Percentiles rank a stretch among this genome's conserved stretches.
Evolutionary conservation across 2,113 vertebrate species (phyloP).

Genomic region (Callocephalon fimbriatum): DNA sequence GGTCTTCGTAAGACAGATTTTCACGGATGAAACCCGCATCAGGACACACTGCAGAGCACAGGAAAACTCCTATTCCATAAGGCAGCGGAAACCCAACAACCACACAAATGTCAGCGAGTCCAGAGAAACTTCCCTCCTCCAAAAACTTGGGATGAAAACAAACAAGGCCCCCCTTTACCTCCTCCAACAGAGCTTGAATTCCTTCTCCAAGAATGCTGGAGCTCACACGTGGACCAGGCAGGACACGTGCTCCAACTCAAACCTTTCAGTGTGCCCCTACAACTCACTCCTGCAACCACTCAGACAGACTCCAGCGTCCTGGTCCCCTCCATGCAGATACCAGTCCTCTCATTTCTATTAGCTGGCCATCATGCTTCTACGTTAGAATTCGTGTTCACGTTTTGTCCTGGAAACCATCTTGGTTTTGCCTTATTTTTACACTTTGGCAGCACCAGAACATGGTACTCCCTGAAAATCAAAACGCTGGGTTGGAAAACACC

Average conservation of each 20-base stretch:
- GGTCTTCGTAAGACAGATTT: neutral
- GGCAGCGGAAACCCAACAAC: neutral
- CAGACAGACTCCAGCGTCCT: neutral
- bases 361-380: accelerated
- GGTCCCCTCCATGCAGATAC: accelerated
- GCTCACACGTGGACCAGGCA: accelerated
- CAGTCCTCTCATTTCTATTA: accelerated
- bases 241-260: neutral
- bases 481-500: neutral
- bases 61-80: neutral
- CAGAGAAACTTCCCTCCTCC: neutral
- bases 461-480: neutral
- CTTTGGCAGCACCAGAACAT: accelerated
- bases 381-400: accelerated
- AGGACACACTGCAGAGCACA: neutral
- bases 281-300: neutral
- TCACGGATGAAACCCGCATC: neutral
- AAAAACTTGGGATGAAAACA: neutral
- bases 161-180: neutral
- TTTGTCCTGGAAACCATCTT: neutral
- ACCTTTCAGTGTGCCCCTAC: neutral
- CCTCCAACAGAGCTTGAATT: neutral
- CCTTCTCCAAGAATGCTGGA: neutral
- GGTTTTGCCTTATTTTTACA: neutral
- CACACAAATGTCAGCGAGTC: accelerated